phyloP scores from a whole-genome alignment of 2,888 invertebrate species.

The Trissonchulus latispiculum region DNA sequence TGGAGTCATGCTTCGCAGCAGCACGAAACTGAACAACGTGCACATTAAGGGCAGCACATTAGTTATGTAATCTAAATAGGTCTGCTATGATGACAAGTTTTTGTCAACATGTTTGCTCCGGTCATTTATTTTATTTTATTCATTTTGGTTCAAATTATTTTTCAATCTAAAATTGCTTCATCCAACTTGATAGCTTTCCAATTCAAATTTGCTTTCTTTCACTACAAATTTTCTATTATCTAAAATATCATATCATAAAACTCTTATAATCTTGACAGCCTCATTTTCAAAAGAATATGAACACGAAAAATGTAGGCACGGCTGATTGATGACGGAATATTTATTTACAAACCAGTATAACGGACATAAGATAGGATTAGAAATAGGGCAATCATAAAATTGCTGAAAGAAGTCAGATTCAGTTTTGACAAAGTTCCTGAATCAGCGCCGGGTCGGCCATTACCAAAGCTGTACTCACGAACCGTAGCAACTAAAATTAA shows the following conservation, averaged over 20 bases:
- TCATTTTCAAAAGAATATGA: background rate
- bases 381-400: background rate
- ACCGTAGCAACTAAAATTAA: background rate
- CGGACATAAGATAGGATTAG: background rate
- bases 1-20: too few species aligned
- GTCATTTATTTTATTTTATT: too few species aligned
- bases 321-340: too few species aligned
- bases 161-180: too few species aligned
- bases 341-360: background rate
- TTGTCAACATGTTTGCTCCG: too few species aligned
- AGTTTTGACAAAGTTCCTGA: background rate
- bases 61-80: too few species aligned
- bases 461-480: background rate
- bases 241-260: too few species aligned
- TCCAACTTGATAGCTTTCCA: background rate
- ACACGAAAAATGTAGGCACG: background rate
- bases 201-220: background rate
- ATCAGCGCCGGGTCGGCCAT: background rate
- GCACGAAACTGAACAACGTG: too few species aligned
- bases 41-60: too few species aligned
- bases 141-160: too few species aligned
- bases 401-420: background rate
- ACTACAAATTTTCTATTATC: background rate
- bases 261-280: background rate
- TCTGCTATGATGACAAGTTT: too few species aligned